phyloP scores from a whole-genome alignment of 2,888 invertebrate genomes.

The Lucinisca nassula region DNA sequence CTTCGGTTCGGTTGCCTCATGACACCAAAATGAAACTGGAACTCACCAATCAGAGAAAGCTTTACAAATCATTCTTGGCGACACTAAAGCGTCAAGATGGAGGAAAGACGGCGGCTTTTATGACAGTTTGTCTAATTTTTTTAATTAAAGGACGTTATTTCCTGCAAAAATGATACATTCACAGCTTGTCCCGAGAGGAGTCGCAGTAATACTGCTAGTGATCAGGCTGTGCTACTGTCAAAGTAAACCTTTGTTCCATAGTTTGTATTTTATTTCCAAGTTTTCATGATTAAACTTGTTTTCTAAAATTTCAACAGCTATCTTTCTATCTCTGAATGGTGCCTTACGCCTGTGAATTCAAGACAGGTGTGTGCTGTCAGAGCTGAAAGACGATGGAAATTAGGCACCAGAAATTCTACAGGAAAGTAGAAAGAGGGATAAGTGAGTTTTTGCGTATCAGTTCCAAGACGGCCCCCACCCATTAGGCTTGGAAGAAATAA shows the following conservation, averaged over 20 bases:
- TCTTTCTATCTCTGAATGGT: too few relatives aligned
- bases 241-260: not conserved
- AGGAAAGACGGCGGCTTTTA: not conserved
- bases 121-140: not conserved
- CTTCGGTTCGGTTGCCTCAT: too few relatives aligned
- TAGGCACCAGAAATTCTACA: too few relatives aligned
- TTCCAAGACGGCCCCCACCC: too few relatives aligned
- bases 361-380: too few relatives aligned
- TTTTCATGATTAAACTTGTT: not conserved
- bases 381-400: too few relatives aligned
- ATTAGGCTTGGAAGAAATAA: too few relatives aligned
- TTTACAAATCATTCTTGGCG: conserved; percentile 23
- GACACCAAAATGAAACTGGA: not conserved
- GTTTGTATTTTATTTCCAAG: not conserved
- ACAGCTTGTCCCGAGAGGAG: not conserved
- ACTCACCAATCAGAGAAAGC: conserved; percentile 16
- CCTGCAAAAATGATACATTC: not conserved
- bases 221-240: not conserved
- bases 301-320: not conserved
- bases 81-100: conserved; percentile 3
- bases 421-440: too few relatives aligned
- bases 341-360: too few relatives aligned
- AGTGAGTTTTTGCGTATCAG: too few relatives aligned
- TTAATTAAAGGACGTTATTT: not conserved
- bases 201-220: not conserved